Conservation (phyloP, 1,140 invertebrate species). For the Oppia nitens region DNA sequence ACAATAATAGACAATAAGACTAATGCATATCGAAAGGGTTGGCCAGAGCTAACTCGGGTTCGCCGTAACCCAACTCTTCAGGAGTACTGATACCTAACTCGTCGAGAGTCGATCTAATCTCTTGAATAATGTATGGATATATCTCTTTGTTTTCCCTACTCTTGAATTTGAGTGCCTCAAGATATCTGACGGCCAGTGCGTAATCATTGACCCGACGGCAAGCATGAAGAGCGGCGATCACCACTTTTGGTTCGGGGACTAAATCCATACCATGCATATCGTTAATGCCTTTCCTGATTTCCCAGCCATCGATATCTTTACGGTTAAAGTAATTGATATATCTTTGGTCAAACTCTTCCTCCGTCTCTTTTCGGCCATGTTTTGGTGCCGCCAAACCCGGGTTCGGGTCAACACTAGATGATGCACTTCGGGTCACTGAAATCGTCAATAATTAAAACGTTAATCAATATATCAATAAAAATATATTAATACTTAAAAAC, state of each 20-base stretch:
- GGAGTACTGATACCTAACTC: slow-evolving; percentile 86
- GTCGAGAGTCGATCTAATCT: slow-evolving; percentile 75
- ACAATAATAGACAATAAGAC: no score
- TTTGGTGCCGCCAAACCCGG: slow-evolving; percentile 12
- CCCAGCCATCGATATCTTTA: slow-evolving; percentile 87
- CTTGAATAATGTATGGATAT: slow-evolving; percentile 80
- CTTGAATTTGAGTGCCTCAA: slow-evolving; percentile 81
- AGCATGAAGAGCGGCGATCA: slow-evolving; percentile 76
- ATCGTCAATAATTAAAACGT: not conserved
- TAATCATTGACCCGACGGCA: slow-evolving; percentile 86
- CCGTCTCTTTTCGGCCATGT: slow-evolving; percentile 28
- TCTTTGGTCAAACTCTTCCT: slow-evolving; percentile 52
- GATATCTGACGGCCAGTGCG: slow-evolving; percentile 71
- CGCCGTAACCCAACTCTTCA: slow-evolving; percentile 90
- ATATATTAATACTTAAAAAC: no score
- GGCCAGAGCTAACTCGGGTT: slow-evolving; percentile 58
- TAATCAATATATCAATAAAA: not conserved
- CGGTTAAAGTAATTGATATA: slow-evolving; percentile 74
- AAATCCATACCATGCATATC: slow-evolving; percentile 64
- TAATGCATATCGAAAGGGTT: slow-evolving; percentile 4
- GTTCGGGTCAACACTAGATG: slow-evolving; percentile 2
- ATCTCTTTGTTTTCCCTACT: slow-evolving; percentile 63
- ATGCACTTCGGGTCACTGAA: not conserved
- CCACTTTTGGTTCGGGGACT: slow-evolving; percentile 83
- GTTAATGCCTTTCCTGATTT: slow-evolving; percentile 60